Conservation (phyloP, 2,113 vertebrate genomes). For the Protomyctophum bolini region DNA sequence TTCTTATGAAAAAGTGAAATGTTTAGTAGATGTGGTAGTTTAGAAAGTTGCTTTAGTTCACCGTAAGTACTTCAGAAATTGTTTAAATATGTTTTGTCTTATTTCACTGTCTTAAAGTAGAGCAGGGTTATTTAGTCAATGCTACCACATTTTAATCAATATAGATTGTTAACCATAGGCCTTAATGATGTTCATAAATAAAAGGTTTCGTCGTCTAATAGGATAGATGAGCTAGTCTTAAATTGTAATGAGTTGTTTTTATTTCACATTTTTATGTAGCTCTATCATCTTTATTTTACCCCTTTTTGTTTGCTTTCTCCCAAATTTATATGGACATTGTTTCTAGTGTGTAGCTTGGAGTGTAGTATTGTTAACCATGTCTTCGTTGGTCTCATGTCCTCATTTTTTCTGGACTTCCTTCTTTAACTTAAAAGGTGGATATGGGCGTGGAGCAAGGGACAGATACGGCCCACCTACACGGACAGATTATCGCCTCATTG, state of each 20-base stretch:
- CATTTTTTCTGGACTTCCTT: constrained; percentile 79
- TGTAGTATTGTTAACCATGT: constrained; percentile 41
- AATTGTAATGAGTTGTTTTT: constrained; percentile 18
- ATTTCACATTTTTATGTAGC: neutral
- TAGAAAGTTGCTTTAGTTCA: constrained; percentile 79
- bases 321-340: constrained; percentile 46
- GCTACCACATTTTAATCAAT: constrained; percentile 26
- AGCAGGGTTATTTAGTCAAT: constrained; percentile 21
- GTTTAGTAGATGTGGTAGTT: constrained; percentile 76
- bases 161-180: constrained; percentile 25
- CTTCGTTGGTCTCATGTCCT: constrained; percentile 54
- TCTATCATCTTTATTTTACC: constrained; percentile 45
- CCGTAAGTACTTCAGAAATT: constrained; percentile 81
- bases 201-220: neutral
- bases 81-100: constrained; percentile 29
- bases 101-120: constrained; percentile 30
- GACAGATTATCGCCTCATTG: constrained; percentile 97
- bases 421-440: constrained; percentile 91
- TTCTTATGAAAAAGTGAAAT: constrained; percentile 74
- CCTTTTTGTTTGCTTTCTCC: constrained; percentile 48
- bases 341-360: constrained; percentile 60
- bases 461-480: constrained; percentile 93
- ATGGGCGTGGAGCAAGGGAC: constrained; percentile 94
- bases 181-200: constrained; percentile 24
- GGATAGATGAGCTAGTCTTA: constrained; percentile 16